Evolutionary conservation across 2,888 invertebrate species (phyloP), one percentile per base, ranked within the genome.

Genomic region (Myathropa florea): DNA sequence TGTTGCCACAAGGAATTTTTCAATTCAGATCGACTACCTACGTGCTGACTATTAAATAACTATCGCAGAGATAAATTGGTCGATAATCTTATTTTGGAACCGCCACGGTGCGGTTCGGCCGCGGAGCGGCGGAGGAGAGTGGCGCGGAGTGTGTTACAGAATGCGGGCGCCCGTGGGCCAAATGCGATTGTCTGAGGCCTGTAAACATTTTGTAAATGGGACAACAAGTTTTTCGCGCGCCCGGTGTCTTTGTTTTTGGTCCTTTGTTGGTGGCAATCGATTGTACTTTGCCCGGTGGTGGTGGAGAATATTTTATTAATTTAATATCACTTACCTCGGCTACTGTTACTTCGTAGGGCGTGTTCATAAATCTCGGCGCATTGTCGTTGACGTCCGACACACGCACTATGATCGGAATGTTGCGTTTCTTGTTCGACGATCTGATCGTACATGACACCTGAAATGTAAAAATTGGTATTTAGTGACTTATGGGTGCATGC

Each of bases 361-460:
- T 95, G 91, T 96, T 96, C 91, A 96, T 94, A 93, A 98, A 97
- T 90, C 95, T 94, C 30, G 97, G 97, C 71, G 96, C 95, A 93
- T 98, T 98, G 93, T 98, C 97, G 91, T 98, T 97, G 91, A 97
- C 95, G 93, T 98, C 97, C 46, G 97, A 97, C 90, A 97, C 96
- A 93, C 97, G 94, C 89, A 97, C 97, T 91, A 97, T 97, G 89
- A 97, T 96, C 77, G 97, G 97, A 92, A 97, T 96, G 87, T 96
- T 97, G 88, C 96, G 95, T 92, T 96, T 95, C 92, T 96, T 97
- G 92, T 95, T 95, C 60, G 96, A 96, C 68, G 95, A 94, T 93
- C 95, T 95, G 89, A 97, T 95, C 88, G 96, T 96, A 92, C 97
- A 97, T 88, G 96, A 96, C 92, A 97, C 93, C 97, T 97, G 94